Base-by-base conservation (phyloP, 2,888 invertebrate species). In the Dicycla oo region DNA sequence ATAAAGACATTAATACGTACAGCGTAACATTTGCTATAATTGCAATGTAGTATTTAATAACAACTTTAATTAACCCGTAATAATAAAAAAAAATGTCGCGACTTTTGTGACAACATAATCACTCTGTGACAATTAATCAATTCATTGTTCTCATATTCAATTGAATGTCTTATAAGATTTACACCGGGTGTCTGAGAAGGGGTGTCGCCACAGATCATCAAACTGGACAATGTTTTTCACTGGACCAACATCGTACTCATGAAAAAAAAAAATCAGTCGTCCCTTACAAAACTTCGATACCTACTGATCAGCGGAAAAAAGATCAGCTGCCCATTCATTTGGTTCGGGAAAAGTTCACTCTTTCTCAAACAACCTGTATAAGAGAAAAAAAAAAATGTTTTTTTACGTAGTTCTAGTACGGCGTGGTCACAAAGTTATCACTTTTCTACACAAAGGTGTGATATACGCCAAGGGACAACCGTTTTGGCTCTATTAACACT, bases 401-500 rank as follows among this genome's bases (percentile, higher is more conserved):
- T 3, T 34, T 53, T n/a, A 23, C 26, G 15, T 38, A 13, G 10
- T 58, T 62, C n/a, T 2, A 43, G 6, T 2, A 40, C 1, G 4
- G 34, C 53, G 7, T 60, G 30, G 53, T 57, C 7, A n/a, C 3
- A 11, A 30, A 53, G n/a, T 83, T 74, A 74, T n/a, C 75, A 68
- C 58, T 51, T 74, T 70, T 83, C 49, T 53, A 58, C 66, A 47
- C 47, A 23, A 34, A 75, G 30, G 65, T 69, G 67, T 68, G 64
- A 75, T 38, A 38, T 53, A 56, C 3, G 34, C 2, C 8, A 58
- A 60, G 69, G 62, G 69, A 69, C 60, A 56, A 11, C 53, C 26
- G 63, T 67, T 64, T 83, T 80, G 75, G 75, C 11, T 54, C 11
- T 45, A 80, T 81, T 81, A 81, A 51, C 80, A 80, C 68, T 56